Conservation (phyloP, 2,888 invertebrate species). For the Agrochola lota region DNA sequence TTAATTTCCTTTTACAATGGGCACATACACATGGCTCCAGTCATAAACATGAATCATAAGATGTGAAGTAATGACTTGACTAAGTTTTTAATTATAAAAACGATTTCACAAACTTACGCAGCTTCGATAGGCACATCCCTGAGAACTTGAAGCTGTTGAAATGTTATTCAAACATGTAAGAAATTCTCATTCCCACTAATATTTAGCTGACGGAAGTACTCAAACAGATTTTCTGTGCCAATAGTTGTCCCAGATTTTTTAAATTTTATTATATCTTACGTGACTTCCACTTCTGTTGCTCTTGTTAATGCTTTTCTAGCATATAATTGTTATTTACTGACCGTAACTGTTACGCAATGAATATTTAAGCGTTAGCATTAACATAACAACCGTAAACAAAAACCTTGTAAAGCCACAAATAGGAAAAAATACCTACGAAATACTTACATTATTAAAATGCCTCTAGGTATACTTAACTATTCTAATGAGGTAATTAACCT, state of each 20-base stretch:
- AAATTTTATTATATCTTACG: slow-evolving; percentile 65
- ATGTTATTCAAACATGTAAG: slow-evolving; percentile 48
- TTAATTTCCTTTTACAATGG: slow-evolving; percentile 32
- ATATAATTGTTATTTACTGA: slow-evolving; percentile 54
- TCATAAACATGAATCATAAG: slow-evolving; percentile 13
- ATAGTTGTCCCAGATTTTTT: slow-evolving; percentile 61
- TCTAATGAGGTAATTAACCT: slow-evolving; percentile 35
- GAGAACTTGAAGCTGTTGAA: slow-evolving; percentile 55
- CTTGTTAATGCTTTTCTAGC: slow-evolving; percentile 53
- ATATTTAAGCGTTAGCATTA: slow-evolving; percentile 51
- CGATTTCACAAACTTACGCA: slow-evolving; percentile 25
- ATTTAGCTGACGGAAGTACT: slow-evolving; percentile 37
- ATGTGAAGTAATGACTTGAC: slow-evolving; percentile 8
- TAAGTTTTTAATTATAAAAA: slow-evolving; percentile 16
- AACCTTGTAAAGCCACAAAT: slow-evolving; percentile 41
- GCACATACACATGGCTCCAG: slow-evolving; percentile 1
- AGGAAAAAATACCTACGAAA: slow-evolving; percentile 11
- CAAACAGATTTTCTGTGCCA: slow-evolving; percentile 54
- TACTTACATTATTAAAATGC: slow-evolving; percentile 34
- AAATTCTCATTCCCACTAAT: slow-evolving; percentile 44
- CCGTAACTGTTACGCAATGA: slow-evolving; percentile 57
- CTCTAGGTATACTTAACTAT: slow-evolving; percentile 3
- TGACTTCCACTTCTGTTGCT: slow-evolving; percentile 59
- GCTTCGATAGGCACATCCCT: slow-evolving; percentile 44
- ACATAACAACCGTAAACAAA: slow-evolving; percentile 43